Evolutionary conservation across 2,888 invertebrate genomes (phyloP), one percentile per base, ranked within the genome.

Genomic region (Lycaena phlaeas): DNA sequence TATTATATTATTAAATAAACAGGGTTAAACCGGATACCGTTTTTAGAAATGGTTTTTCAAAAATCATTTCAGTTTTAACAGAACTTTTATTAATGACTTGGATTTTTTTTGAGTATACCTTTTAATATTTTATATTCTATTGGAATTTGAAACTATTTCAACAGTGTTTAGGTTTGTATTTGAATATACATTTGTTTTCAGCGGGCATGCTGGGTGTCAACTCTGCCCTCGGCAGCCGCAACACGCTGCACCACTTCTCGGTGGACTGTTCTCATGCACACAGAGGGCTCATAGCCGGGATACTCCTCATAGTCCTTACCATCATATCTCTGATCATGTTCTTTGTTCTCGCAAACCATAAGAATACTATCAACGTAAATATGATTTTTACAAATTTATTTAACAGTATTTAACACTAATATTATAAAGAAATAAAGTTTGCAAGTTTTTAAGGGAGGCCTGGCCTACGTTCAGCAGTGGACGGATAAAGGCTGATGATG

Each of bases 321-420:
- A 94, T 95, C 37, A 93, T 96, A 58, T 92, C 92, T 9, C 87
- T 96, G 45, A 95, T 96, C 40, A 90, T 95, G 87, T 96, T 96
- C 77, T 96, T 95, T 68, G 95, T 96, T 1, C 76, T 96, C 36
- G 90, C 90, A 41, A 88, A 87, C 43, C 87, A 87, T 51, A 86
- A 87, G 0, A 77, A 85, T 3, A 90, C 89, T 46, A 87, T 88
- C 38, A 77, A 79, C 36, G 85, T 85, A 66, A 75, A 59, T 29
- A 29, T 31, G 26, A 28, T 14, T 31, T 31, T 42, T 39, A 4
- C 11, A 15, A 18, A 11, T 26, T 22, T 18, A 15, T 17, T n/a
- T 31, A 15, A 1, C 14, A 17, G 7, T n/a, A n/a, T n/a, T n/a
- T n/a, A n/a, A n/a, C n/a, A n/a, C n/a, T n/a, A n/a, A n/a, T n/a